A percentile compares a stretch with the other conserved stretches of the same genome.
Evolutionary conservation across 2,113 vertebrate genomes (phyloP).

Genomic region (Prinia subflava): DNA sequence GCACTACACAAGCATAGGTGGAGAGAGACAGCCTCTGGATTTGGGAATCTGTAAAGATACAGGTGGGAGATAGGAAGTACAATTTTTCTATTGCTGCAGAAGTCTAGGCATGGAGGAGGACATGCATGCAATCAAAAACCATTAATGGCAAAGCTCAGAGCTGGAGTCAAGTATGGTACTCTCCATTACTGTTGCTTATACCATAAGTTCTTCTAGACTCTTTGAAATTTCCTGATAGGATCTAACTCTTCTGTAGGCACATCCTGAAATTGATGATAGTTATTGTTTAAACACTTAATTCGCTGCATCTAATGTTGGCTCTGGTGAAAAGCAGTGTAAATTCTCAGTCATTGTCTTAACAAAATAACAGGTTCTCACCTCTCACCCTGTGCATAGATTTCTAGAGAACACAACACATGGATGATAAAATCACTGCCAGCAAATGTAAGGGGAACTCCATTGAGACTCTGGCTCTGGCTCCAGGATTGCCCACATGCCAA

Average conservation of each 20-base stretch:
- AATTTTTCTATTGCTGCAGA: not conserved
- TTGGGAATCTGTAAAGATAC: not conserved
- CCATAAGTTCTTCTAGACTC: not conserved
- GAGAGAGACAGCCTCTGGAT: not conserved
- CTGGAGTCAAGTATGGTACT: not conserved
- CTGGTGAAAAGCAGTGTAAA: not conserved
- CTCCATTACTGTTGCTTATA: not conserved
- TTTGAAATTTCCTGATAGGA: not conserved
- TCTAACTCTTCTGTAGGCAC: not conserved
- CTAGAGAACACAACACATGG: not conserved
- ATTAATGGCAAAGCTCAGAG: not conserved
- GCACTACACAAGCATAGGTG: not conserved
- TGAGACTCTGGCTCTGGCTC: not conserved
- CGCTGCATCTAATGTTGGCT: not conserved
- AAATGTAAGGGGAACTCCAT: not conserved
- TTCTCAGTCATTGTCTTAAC: fast-evolving
- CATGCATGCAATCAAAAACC: not conserved
- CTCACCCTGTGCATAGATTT: not conserved
- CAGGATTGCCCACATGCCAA: not conserved
- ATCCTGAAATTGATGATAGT: not conserved
- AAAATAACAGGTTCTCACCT: not conserved
- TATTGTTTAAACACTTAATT: not conserved
- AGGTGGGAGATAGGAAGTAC: not conserved
- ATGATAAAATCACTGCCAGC: not conserved
- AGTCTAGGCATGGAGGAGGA: not conserved